Percentiles rank a stretch among this genome's conserved stretches.
These are phyloP conservation scores for Homarus gammarus DNA, from an alignment of 2,888 invertebrate genomes.

Conservation along the genomic window DNA sequence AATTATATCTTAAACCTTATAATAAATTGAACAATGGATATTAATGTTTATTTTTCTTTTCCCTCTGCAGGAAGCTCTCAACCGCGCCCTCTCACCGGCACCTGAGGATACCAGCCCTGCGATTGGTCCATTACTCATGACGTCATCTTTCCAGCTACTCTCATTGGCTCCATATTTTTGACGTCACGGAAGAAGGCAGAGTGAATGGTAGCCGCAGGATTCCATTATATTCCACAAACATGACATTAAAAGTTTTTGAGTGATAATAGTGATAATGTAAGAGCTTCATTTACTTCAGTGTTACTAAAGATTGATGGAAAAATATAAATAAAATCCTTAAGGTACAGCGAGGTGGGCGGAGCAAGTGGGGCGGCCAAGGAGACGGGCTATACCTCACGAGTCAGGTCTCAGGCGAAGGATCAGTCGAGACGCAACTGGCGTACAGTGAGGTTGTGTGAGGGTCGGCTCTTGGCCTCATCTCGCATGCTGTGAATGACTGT, in stretches of 20 bases:
- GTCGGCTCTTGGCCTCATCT: neutral
- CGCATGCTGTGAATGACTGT: slow-evolving; percentile 5
- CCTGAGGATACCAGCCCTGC: neutral
- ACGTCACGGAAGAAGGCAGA: neutral
- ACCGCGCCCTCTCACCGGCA: neutral
- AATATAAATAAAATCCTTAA: no score
- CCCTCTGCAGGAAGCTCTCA: neutral
- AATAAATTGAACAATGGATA: neutral
- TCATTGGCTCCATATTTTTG: neutral
- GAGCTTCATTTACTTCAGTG: no score
- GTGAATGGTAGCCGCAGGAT: neutral
- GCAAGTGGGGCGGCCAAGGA: neutral
- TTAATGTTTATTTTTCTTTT: neutral
- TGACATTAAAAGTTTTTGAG: neutral
- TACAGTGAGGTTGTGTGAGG: neutral
- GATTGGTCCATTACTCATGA: neutral
- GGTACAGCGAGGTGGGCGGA: slow-evolving; percentile 5
- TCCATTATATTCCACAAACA: neutral
- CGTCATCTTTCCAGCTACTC: neutral
- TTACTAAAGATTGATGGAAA: no score
- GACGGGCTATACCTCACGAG: neutral
- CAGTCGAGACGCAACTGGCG: slow-evolving; percentile 22
- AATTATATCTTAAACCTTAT: no score
- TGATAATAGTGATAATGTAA: no score
- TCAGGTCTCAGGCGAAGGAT: neutral